Base-by-base conservation (phyloP, 92 coral and sea anemone species). In the Ricordea florida region DNA sequence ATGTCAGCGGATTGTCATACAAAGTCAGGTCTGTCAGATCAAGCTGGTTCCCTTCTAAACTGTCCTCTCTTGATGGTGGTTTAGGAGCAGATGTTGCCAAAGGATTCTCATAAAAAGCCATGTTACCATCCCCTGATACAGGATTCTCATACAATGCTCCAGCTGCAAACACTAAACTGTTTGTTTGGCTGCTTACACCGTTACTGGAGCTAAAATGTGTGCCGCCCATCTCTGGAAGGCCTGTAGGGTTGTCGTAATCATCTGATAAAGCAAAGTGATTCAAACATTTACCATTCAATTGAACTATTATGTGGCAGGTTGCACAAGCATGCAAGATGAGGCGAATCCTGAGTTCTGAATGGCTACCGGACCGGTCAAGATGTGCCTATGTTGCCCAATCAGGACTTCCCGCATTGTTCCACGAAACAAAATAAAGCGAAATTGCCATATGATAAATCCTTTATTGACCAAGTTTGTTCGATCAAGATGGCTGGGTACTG, bases 61-160 rank as follows among this genome's bases (percentile, higher is more conserved):
- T 91, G 77, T 91, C 97, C 11, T 47, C 10, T 29, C 97, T 72
- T 26, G 24, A 51, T 7, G 97, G 97, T 7, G 53, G 83, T 52
- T 17, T 42, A 10, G 92, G 87, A 30, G 78, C 72, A 7, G n/a
- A 31, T 40, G 76, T 41, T 16, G 90, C 90, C 63, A 94, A 63
- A 0, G 98, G 98, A 33, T 94, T 94, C 35, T 82, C 90, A 48
- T 85, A 94, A 36, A 85, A 75, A 1, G 90, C 96, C 8, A 78
- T 27, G n/a, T 77, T 62, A 1, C 60, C 64, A 3, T 61, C 51
- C 10, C 25, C 48, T 55, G 41, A 40, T 17, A 66, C 72, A 6
- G 88, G 90, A 50, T 69, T 52, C 6, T 87, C 96, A 74, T 82
- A 94, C 37, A 81, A 57, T 4, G 97, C 90, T 4, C 97, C 97